phyloP scores from a whole-genome alignment of 2,113 vertebrate genomes.

The Rhineura floridana region DNA sequence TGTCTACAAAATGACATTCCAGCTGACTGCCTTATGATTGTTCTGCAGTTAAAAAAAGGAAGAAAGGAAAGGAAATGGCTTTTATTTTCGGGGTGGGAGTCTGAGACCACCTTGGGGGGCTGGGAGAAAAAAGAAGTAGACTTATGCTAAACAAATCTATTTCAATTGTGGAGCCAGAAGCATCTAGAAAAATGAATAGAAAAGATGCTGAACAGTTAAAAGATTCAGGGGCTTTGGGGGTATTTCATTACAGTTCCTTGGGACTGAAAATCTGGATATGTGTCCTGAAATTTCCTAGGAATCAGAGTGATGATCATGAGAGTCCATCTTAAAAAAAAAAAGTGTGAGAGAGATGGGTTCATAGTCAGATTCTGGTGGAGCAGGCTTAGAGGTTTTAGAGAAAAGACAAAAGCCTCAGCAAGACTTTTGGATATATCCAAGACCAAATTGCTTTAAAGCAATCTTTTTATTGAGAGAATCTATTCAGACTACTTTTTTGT shows the following conservation, averaged over 20 bases:
- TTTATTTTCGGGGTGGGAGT: background rate
- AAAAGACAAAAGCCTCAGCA: background rate
- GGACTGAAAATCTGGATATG: conserved; percentile 6
- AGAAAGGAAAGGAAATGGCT: background rate
- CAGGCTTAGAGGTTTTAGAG: background rate
- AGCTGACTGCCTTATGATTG: conserved; percentile 19
- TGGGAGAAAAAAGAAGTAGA: background rate
- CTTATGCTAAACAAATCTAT: background rate
- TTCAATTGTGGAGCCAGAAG: background rate
- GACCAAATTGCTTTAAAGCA: background rate
- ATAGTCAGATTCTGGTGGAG: background rate
- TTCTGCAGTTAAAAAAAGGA: background rate
- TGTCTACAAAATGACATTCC: conserved; percentile 8
- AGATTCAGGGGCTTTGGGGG: background rate
- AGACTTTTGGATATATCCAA: background rate
- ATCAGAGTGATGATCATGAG: background rate
- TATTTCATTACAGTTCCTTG: background rate
- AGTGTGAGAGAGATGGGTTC: background rate
- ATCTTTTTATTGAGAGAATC: background rate
- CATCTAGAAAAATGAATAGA: background rate
- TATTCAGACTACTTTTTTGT: background rate
- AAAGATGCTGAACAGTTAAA: background rate
- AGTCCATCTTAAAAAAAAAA: background rate
- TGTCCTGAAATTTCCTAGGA: background rate
- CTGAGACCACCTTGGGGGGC: background rate